Evolutionary conservation across 2,797 vertebrate species (phyloP), one percentile per base, ranked within the genome.

Genomic region (Liasis olivaceus): DNA sequence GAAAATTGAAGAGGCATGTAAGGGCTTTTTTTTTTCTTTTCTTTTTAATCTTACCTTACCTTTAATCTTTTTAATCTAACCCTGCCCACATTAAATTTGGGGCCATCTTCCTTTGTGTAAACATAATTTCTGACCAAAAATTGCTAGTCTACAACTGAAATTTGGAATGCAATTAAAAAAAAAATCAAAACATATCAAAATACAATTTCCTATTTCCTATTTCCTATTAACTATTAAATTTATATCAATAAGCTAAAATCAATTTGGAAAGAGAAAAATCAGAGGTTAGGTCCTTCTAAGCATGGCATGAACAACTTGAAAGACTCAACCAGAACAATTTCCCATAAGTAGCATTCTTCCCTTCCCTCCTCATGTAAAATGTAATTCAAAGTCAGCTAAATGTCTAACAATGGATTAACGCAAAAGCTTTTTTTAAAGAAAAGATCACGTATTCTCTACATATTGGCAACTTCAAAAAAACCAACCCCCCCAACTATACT

Each of bases 1-100:
- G 94, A 94, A 91, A 92, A 94, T 63, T 84, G 94, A 92, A 93
- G 81, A 95, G 60, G 9, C 84, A 58, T 84, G 89, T 92, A 54
- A 90, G 81, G 87, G 12, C 24, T 31, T 24, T 56, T 17, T 72
- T 56, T 59, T 7, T 24, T 28, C 5, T 14, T 13, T 1, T 1
- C 8, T 8, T 51, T 1, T 56, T 47, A 56, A 28, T 36, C 81
- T 2, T n/a, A 72, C 2, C 28, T 6, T 90, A 59, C 3, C 58
- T 4, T 31, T 15, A 20, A 47, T 1, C 8, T 8, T 51, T 1
- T 56, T 51, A 51, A 51, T 51, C 51, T 51, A 51, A 51, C 5
- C 51, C 7, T n/a, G 58, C 58, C 15, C 6, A 47, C 20, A 24
- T 77, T 77, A 42, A 77, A 77, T 81, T 81, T 81, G 9, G 8